Evolutionary conservation across 2,797 vertebrate species (phyloP).

Genomic region (Poeciliopsis gracilis): DNA sequence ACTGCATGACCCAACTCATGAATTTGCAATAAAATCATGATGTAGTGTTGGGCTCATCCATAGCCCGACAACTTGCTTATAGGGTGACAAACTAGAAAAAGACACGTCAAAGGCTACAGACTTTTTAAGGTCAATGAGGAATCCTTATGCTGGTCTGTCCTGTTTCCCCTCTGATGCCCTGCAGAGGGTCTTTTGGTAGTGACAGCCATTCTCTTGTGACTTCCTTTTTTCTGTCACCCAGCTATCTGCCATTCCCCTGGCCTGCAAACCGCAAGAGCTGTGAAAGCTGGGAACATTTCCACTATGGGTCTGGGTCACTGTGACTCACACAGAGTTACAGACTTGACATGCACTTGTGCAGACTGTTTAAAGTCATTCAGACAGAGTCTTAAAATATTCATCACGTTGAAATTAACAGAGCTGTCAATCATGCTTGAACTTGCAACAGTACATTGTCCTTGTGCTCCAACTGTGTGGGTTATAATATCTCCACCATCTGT

Average conservation of each 20-base stretch:
- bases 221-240: slow-evolving; percentile 47
- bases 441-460: slow-evolving; percentile 29
- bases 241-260: slow-evolving; percentile 39
- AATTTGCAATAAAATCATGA: slow-evolving; percentile 57
- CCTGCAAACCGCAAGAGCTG: slow-evolving; percentile 52
- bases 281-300: slow-evolving; percentile 52
- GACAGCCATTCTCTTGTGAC: slow-evolving; percentile 58
- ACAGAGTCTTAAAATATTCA: slow-evolving; percentile 73
- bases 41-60: slow-evolving; percentile 27
- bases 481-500: slow-evolving; percentile 33
- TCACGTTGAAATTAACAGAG: slow-evolving; percentile 71
- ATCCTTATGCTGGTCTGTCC: slow-evolving; percentile 41
- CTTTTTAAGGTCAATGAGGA: slow-evolving; percentile 1
- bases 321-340: slow-evolving; percentile 60
- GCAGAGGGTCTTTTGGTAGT: slow-evolving; percentile 53
- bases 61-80: slow-evolving; percentile 43
- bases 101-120: background rate
- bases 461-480: slow-evolving; percentile 23
- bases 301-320: slow-evolving; percentile 42
- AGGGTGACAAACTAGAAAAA: slow-evolving; percentile 50
- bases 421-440: slow-evolving; percentile 67
- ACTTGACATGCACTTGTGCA: slow-evolving; percentile 39
- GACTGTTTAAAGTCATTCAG: slow-evolving; percentile 60
- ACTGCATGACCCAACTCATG: slow-evolving; percentile 42
- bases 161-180: slow-evolving; percentile 51